Evolutionary conservation across 2,888 invertebrate species (phyloP), one percentile per base, ranked within the genome.

Genomic region (Liodrosophila aerea): DNA sequence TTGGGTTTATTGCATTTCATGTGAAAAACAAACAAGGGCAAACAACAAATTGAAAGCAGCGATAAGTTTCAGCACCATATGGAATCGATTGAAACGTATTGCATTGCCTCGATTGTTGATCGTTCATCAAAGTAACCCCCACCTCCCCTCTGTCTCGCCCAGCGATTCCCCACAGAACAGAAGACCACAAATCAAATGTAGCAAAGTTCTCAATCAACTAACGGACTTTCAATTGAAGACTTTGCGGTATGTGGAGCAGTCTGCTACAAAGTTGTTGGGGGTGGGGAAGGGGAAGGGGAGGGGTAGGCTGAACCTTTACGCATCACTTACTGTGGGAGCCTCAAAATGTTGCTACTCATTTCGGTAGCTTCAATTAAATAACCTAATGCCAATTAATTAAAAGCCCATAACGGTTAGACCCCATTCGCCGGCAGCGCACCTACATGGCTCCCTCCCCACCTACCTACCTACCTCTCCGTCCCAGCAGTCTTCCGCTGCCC

Each of bases 1-100:
- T 82, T 75, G 66, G 65, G 83, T 85, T 81, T 81, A 81, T 85
- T 71, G 83, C 76, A 71, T 82, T 81, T 81, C 85, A 81, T 81
- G 85, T 69, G 81, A 85, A 81, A 78, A 66, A 47, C 57, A 81
- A 81, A 84, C 77, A 57, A 62, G 59, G 54, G 40, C 46, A 45
- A 33, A 15, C 18, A 49, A 34, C 29, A 45, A 36, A n/a, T 16
- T 33, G 41, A 56, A 68, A 57, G 62, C 51, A 60, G 44, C 65
- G 66, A 71, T 65, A 51, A 64, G 45, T 58, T 31, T n/a, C 36
- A 40, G 51, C 41, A 51, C 51, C 60, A 68, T 68, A 60, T 68
- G 72, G 72, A 39, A 45, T 54, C 54, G 60, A 45, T 49, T 29
- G n/a, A 3, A n/a, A 7, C 39, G 37, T n/a, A 22, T 22, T 22